A percentile compares a stretch with the other conserved stretches of the same genome.
Conservation (phyloP, 2,888 invertebrate genomes). For the Antheraea assamensis region DNA sequence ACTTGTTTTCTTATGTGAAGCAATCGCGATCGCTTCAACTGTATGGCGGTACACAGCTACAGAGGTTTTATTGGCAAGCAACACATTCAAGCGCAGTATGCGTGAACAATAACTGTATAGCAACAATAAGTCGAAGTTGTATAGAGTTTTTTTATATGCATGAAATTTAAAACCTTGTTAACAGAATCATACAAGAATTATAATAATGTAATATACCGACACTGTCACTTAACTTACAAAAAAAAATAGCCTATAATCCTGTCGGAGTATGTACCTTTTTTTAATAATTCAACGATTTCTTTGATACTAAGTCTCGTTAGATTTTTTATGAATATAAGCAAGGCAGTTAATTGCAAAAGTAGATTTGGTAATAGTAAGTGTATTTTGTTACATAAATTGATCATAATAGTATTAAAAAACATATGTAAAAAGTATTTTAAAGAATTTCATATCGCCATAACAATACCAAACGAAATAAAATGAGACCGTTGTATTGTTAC, state of each 20-base stretch:
- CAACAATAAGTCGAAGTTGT: neutral
- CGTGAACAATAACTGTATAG: too few species aligned
- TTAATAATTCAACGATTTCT: neutral
- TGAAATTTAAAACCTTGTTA: neutral
- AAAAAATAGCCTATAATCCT: neutral
- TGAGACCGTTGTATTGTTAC: slow-evolving; percentile 40
- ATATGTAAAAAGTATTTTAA: neutral
- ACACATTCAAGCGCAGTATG: too few species aligned
- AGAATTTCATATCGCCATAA: slow-evolving; percentile 24
- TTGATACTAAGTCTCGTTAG: too few species aligned
- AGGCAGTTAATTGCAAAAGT: neutral
- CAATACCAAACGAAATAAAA: slow-evolving; percentile 42
- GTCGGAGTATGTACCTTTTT: neutral
- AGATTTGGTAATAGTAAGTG: neutral
- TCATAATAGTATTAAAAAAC: neutral
- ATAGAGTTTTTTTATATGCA: neutral
- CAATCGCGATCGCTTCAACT: too few species aligned
- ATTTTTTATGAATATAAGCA: too few species aligned
- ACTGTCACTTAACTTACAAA: neutral
- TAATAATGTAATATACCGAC: neutral
- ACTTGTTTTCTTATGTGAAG: too few species aligned
- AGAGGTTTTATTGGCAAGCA: too few species aligned
- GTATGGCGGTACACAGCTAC: too few species aligned
- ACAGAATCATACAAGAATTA: neutral
- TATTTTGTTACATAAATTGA: neutral